These are phyloP conservation scores for Seira ritae DNA, from an alignment of 2,888 invertebrate genomes.

Conservation along the genomic window DNA sequence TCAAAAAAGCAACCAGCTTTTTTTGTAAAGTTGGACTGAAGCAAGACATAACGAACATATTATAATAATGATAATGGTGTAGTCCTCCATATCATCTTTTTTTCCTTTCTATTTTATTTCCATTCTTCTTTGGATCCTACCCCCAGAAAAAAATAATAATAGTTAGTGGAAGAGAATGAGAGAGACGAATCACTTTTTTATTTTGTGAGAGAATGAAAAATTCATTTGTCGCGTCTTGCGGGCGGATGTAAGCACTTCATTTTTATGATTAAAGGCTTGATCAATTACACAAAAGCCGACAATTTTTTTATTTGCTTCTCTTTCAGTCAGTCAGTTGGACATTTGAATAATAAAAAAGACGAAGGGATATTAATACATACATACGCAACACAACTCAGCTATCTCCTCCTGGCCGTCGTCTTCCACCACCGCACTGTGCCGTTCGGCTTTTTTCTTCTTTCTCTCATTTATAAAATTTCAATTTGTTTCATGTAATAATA, in stretches of 20 bases:
- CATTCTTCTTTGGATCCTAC: too few species aligned
- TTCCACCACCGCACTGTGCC: neutral
- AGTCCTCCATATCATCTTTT: slow-evolving; percentile 35
- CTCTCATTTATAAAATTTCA: too few species aligned
- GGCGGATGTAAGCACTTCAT: slow-evolving; percentile 62
- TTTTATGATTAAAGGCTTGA: slow-evolving; percentile 60
- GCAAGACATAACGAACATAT: slow-evolving; percentile 28
- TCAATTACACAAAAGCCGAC: slow-evolving; percentile 60
- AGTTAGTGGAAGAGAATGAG: slow-evolving; percentile 11
- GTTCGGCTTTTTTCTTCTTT: slow-evolving; percentile 51
- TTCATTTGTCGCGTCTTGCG: slow-evolving; percentile 62
- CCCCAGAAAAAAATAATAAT: slow-evolving; percentile 25
- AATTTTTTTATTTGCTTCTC: slow-evolving; percentile 56
- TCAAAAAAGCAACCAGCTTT: too few species aligned
- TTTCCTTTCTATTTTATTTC: slow-evolving; percentile 38
- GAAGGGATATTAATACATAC: too few species aligned
- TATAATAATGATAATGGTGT: slow-evolving; percentile 37
- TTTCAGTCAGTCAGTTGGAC: slow-evolving; percentile 57
- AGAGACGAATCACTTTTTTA: too few species aligned
- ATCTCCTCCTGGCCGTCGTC: too few species aligned
- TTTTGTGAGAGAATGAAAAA: slow-evolving; percentile 58
- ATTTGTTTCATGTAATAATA: too few species aligned
- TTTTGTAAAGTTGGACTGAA: too few species aligned
- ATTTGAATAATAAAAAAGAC: slow-evolving; percentile 49
- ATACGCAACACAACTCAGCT: too few species aligned